Base-by-base conservation (phyloP, 2,888 invertebrate genomes). In the Beris chalybata region DNA sequence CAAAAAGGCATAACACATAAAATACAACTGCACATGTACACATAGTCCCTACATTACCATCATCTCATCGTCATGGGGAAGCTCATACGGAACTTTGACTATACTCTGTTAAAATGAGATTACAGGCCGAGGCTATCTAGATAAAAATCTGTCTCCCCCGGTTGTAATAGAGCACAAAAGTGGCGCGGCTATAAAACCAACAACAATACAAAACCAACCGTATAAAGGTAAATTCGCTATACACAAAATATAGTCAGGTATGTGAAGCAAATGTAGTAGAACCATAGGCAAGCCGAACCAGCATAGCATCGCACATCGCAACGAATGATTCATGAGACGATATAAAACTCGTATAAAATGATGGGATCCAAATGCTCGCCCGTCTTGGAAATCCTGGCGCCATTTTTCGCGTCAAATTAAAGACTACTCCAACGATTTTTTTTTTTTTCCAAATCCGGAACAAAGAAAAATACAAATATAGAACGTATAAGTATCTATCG, bases 321-420 rank as follows among this genome's bases (percentile, higher is more conserved):
- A 58, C 44, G 45, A 45, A 38, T 38, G 38, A 38, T 38, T 38
- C 38, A 38, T 38, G 38, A 9, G 9, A 38, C 38, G 38, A 38
- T 38, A 38, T 38, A 22, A 22, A 22, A 22, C 38, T 38, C 38
- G 7, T 38, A 38, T 5, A 38, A 38, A 7, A 38, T 38, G 38
- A 38, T 38, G 38, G 38, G 38, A 38, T 38, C 9, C 38, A 38
- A 38, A 38, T 38, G 38, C 38, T 4, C 9, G 38, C 38, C 38
- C 5, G 38, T 7, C 38, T 38, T 38, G 38, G 9, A 7, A 38
- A 12, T 50, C 50, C 32, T 61, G 61, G 61, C 61, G 61, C 61
- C 61, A 29, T 61, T 61, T 61, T 52, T 50, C 50, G 32, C 61
- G 50, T 61, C 32, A 61, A 61, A 61, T 61, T 61, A 61, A 61